phyloP scores from a whole-genome alignment of 2,113 vertebrate species.

The Melospiza georgiana region DNA sequence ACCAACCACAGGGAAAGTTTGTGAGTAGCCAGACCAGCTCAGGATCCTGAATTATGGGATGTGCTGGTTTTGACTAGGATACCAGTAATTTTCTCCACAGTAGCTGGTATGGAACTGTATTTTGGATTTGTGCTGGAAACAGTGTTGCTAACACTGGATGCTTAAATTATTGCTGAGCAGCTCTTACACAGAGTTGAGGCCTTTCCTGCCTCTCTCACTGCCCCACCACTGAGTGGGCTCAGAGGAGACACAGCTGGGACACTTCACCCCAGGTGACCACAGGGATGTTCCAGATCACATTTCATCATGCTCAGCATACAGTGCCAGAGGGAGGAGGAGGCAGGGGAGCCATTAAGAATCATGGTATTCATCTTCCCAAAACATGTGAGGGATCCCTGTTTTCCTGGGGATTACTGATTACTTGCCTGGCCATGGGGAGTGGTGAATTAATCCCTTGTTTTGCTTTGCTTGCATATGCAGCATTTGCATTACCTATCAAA shows the following conservation, averaged over 20 bases:
- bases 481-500: not conserved
- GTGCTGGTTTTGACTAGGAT: not conserved
- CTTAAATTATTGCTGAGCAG: not conserved
- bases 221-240: not conserved
- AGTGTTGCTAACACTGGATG: not conserved
- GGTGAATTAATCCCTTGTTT: not conserved
- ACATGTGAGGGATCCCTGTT: not conserved
- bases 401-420: not conserved
- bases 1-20: not conserved
- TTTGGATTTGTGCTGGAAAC: not conserved
- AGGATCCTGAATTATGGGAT: not conserved
- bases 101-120: not conserved
- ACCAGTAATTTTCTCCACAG: not conserved
- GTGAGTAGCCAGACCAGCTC: fast-evolving
- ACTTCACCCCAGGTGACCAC: not conserved
- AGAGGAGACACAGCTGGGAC: not conserved
- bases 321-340: not conserved
- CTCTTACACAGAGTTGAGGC: not conserved
- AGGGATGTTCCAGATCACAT: not conserved
- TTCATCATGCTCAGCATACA: not conserved
- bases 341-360: not conserved
- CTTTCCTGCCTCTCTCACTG: not conserved
- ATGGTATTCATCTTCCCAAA: not conserved
- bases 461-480: not conserved
- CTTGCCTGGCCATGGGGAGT: not conserved